phyloP scores from a whole-genome alignment of 2,888 invertebrate genomes.

The Rhagonycha fulva region DNA sequence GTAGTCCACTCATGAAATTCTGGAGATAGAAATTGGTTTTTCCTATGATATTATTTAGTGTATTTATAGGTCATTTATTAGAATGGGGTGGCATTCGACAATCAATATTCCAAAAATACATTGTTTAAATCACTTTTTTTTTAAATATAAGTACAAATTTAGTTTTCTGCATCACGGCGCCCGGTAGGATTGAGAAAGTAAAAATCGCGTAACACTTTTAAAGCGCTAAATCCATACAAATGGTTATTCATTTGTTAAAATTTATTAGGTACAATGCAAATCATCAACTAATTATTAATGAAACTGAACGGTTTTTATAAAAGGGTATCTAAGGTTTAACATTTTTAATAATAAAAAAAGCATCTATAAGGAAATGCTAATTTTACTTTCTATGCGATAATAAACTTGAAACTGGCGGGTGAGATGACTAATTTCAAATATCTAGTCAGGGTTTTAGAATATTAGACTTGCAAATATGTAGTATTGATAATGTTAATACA shows the following conservation, averaged over 20 bases:
- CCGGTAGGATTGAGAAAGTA: too few relatives aligned
- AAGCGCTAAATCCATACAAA: too few relatives aligned
- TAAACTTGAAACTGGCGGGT: neutral
- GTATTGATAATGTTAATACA: neutral
- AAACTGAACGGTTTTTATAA: neutral
- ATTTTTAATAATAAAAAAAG: neutral
- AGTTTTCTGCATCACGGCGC: neutral
- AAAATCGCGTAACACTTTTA: too few relatives aligned
- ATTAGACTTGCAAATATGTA: neutral
- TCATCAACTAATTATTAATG: neutral
- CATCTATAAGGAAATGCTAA: neutral
- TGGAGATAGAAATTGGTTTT: neutral
- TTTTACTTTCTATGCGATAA: neutral
- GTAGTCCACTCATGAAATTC: too few relatives aligned
- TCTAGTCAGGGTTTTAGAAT: neutral
- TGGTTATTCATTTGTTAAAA: neutral
- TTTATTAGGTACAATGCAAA: neutral
- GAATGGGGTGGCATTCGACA: too few relatives aligned
- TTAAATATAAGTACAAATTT: too few relatives aligned
- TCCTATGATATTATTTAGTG: neutral
- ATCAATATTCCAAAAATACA: too few relatives aligned
- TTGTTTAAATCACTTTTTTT: too few relatives aligned
- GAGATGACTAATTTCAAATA: neutral
- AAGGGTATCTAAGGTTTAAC: neutral
- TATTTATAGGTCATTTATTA: neutral